A percentile compares a stretch with the other conserved stretches of the same genome.
Conservation (phyloP, 92 coral and sea anemone genomes). For the Porites lobata region DNA sequence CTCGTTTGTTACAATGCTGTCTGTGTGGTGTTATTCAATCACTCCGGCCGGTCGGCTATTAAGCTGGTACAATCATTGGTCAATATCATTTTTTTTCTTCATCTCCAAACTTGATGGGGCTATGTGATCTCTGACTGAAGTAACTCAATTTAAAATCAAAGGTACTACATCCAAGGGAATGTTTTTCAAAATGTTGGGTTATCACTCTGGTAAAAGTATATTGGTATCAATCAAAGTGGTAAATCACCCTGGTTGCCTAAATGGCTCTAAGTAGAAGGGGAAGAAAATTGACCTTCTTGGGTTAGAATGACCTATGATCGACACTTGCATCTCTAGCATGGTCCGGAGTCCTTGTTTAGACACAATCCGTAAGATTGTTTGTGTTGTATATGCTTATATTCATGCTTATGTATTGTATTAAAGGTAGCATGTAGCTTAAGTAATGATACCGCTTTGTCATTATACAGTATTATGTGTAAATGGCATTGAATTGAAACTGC, state of each 20-base stretch:
- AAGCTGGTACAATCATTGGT: constrained; percentile 80
- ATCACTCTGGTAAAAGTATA: too few species aligned
- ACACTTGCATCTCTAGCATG: constrained; percentile 15
- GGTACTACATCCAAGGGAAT: not conserved
- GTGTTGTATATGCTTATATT: not conserved
- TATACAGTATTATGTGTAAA: not conserved
- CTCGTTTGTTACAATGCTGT: constrained; percentile 40
- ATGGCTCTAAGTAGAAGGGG: not conserved
- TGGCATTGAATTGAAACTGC: constrained; percentile 3
- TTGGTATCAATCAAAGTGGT: constrained; percentile 13
- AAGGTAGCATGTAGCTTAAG: too few species aligned
- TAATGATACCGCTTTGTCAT: not conserved
- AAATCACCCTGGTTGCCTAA: not conserved
- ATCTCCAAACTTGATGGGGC: constrained; percentile 17
- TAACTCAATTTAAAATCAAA: too few species aligned
- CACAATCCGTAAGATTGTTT: constrained; percentile 10
- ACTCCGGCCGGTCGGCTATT: constrained; percentile 80
- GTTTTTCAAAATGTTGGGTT: not conserved
- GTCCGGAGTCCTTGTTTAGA: constrained; percentile 53
- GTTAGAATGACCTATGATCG: constrained; percentile 28
- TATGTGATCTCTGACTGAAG: not conserved
- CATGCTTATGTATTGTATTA: not conserved
- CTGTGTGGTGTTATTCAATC: constrained; percentile 57
- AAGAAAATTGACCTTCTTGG: constrained; percentile 4
- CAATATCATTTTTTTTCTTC: constrained; percentile 9